phyloP scores from a whole-genome alignment of 2,888 invertebrate species.

The Lasioglossum figueresi region DNA sequence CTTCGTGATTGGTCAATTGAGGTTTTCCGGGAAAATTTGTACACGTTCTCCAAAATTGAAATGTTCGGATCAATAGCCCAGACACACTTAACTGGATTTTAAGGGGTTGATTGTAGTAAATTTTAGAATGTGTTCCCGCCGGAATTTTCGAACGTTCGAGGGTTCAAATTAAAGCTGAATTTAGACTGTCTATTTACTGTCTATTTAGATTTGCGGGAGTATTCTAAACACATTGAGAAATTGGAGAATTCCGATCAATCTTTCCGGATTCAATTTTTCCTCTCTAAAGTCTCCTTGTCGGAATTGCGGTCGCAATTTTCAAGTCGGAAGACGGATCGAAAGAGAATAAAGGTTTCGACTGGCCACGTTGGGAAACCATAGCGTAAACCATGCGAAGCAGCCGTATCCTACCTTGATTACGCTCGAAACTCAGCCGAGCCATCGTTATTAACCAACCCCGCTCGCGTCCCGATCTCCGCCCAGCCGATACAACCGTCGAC shows the following conservation, averaged over 20 bases:
- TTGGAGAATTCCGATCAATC: neutral
- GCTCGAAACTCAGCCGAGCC: constrained; percentile 8
- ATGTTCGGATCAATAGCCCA: too few relatives aligned
- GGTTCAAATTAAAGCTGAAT: neutral
- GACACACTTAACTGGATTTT: too few relatives aligned
- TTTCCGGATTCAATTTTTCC: neutral
- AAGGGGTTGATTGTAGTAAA: too few relatives aligned
- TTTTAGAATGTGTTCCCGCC: too few relatives aligned
- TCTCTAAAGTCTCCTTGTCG: neutral
- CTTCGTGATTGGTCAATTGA: too few relatives aligned
- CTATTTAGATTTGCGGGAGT: rapidly evolving
- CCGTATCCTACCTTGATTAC: constrained; percentile 16
- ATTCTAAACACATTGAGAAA: neutral
- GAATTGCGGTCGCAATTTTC: neutral
- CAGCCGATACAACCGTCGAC: constrained; percentile 24
- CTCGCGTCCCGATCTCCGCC: neutral
- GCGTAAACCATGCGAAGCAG: constrained; percentile 1
- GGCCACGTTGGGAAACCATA: neutral
- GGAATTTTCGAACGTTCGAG: too few relatives aligned
- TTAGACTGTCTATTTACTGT: neutral
- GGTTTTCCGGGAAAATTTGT: too few relatives aligned
- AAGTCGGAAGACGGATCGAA: neutral
- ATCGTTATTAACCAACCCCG: constrained; percentile 16
- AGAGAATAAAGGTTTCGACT: neutral
- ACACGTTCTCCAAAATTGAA: too few relatives aligned